A percentile compares a stretch with the other conserved stretches of the same genome.
Conservation (phyloP, 2,113 vertebrate species). For the Erythrolamprus reginae region DNA sequence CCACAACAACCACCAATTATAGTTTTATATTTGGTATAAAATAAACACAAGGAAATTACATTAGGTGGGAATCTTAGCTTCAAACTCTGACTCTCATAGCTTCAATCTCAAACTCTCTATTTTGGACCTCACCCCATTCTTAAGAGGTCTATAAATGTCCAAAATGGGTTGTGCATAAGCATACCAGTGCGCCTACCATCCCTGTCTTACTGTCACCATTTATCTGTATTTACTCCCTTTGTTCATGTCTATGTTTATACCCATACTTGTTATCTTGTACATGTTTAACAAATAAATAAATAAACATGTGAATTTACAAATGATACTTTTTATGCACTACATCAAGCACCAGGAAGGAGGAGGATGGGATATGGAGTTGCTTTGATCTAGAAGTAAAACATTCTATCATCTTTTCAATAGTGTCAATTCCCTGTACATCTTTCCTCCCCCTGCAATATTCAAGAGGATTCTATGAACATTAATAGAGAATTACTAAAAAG, state of each 20-base stretch:
- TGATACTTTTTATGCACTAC: slow-evolving; percentile 19
- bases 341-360: neutral
- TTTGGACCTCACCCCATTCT: no score
- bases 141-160: no score
- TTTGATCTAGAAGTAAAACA: slow-evolving; percentile 39
- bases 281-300: no score
- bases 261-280: no score
- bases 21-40: slow-evolving; percentile 47
- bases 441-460: neutral
- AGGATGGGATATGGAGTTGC: neutral
- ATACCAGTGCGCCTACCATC: no score
- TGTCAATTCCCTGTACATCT: slow-evolving; percentile 17
- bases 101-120: no score
- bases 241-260: no score
- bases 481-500: slow-evolving; percentile 45
- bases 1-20: slow-evolving; percentile 39
- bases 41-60: slow-evolving; percentile 48
- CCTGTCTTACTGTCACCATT: no score
- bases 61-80: slow-evolving; percentile 27
- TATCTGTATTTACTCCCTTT: no score
- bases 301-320: slow-evolving; percentile 22
- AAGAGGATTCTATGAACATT: neutral
- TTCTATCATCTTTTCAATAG: slow-evolving; percentile 39
- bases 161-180: no score
- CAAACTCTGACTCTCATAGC: no score